These are phyloP conservation scores for Peribatodes rhomboidaria DNA, from an alignment of 2,888 invertebrate genomes.

Conservation along the genomic window DNA sequence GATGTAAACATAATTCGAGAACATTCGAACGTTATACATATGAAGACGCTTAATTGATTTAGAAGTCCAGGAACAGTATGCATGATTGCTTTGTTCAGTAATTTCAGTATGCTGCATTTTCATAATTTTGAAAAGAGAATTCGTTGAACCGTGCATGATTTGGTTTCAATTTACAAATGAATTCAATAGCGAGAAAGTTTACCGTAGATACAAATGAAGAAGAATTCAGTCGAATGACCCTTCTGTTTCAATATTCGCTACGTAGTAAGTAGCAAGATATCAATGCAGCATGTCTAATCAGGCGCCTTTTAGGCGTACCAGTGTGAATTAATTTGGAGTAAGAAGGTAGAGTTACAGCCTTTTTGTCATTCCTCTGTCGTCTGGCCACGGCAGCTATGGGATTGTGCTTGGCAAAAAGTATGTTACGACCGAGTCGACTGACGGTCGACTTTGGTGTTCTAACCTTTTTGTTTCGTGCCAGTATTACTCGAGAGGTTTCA, in stretches of 20 bases:
- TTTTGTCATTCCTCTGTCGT: constrained; percentile 41
- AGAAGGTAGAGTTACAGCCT: constrained; percentile 32
- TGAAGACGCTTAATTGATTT: neutral
- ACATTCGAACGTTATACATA: neutral
- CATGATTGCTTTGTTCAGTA: too few relatives aligned
- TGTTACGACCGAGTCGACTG: constrained; percentile 15
- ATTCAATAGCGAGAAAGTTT: neutral
- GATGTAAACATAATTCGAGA: neutral
- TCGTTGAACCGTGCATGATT: too few relatives aligned
- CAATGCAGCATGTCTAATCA: constrained; percentile 40
- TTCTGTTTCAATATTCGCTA: constrained; percentile 24
- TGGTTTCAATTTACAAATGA: neutral
- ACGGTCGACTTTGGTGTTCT: constrained; percentile 6
- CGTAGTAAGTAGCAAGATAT: constrained; percentile 25
- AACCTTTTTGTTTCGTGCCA: constrained; percentile 10
- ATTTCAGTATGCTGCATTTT: too few relatives aligned
- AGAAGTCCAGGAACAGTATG: too few relatives aligned
- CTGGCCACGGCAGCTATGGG: constrained; percentile 21
- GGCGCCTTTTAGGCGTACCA: constrained; percentile 34
- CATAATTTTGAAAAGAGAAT: too few relatives aligned
- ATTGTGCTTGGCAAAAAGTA: constrained; percentile 18
- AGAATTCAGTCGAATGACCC: constrained; percentile 25
- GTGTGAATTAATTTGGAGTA: constrained; percentile 55
- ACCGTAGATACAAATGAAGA: neutral
- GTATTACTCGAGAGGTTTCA: neutral